Conservation (phyloP, 2,113 vertebrate species). For the Gulo gulo region DNA sequence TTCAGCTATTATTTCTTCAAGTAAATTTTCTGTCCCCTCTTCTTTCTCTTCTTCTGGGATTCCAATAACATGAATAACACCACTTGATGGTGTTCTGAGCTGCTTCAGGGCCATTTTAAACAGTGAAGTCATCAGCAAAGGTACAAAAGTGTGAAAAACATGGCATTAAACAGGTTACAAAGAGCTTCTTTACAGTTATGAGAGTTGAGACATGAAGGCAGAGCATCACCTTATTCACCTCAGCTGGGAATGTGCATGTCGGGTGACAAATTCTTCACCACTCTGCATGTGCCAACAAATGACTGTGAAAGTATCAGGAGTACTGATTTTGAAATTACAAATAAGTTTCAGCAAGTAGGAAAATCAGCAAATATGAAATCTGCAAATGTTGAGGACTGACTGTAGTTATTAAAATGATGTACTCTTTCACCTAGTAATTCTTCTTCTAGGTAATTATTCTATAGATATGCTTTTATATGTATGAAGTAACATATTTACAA, state of each 20-base stretch:
- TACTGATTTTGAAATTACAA: not conserved
- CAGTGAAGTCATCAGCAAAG: not conserved
- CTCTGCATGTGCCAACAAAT: not conserved
- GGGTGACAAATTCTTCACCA: not conserved
- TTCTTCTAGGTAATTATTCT: not conserved
- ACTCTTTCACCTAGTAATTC: not conserved
- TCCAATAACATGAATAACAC: not conserved
- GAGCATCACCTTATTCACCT: not conserved
- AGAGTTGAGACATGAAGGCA: not conserved
- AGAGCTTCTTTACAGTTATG: not conserved
- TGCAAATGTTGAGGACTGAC: not conserved
- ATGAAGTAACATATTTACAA: not conserved
- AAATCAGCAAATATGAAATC: conserved; percentile 23
- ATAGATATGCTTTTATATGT: not conserved
- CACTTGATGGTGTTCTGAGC: not conserved
- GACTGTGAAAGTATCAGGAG: not conserved
- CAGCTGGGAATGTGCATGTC: not conserved
- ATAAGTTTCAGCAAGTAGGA: not conserved
- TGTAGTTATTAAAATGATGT: conserved; percentile 13
- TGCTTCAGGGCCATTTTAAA: not conserved
- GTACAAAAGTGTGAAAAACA: not conserved
- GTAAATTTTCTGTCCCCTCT: not conserved
- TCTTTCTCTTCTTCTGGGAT: not conserved
- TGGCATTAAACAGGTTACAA: not conserved
- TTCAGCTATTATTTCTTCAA: not conserved